These are phyloP conservation scores for Drosophila stalkeri DNA, from an alignment of 2,888 invertebrate genomes.

Conservation along the genomic window DNA sequence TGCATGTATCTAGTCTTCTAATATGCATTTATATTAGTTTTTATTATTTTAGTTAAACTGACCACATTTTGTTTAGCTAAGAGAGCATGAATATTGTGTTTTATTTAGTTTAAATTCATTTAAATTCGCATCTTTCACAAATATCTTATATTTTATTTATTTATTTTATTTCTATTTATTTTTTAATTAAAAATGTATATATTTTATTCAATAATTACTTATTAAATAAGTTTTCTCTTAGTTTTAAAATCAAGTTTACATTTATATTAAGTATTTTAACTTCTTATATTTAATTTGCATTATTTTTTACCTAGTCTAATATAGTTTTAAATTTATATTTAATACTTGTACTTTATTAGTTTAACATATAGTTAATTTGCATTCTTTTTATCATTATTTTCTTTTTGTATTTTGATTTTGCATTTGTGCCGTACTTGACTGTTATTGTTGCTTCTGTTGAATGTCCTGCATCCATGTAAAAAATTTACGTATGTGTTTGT, in stretches of 20 bases:
- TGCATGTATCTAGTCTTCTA: background rate
- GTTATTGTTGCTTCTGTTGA: conserved; percentile 47
- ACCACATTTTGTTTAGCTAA: background rate
- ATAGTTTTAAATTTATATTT: conserved; percentile 1
- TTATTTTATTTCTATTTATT: background rate
- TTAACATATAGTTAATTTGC: conserved; percentile 19
- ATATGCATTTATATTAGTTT: no score
- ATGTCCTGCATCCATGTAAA: conserved; percentile 41
- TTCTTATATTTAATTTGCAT: background rate
- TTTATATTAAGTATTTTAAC: no score
- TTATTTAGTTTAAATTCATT: no score
- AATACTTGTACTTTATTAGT: background rate
- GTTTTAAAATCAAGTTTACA: no score
- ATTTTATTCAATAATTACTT: no score
- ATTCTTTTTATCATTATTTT: conserved; percentile 36
- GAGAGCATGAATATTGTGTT: no score
- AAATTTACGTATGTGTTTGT: conserved; percentile 56
- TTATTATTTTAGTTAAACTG: background rate
- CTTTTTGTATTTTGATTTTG: conserved; percentile 35
- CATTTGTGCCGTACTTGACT: conserved; percentile 50
- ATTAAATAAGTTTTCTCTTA: no score
- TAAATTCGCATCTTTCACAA: no score
- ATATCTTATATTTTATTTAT: background rate
- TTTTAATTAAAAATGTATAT: background rate
- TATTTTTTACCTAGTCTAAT: no score